These are phyloP conservation scores for Carterocephalus palaemon DNA, from an alignment of 2,888 invertebrate genomes.

Conservation along the genomic window DNA sequence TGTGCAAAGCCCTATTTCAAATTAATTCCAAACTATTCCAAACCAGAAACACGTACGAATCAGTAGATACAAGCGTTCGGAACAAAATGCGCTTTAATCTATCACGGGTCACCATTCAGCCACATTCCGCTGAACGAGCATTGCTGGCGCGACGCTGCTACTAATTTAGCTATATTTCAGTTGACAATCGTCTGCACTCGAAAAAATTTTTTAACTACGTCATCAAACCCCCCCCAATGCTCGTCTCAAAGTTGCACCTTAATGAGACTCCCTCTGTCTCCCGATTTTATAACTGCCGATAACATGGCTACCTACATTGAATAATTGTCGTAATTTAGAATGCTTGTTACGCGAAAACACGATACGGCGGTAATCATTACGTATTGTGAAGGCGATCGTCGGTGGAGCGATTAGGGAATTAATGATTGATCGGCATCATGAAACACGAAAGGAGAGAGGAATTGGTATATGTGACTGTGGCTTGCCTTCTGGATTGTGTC, in stretches of 20 bases:
- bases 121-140: not conserved
- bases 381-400: slow-evolving; percentile 42
- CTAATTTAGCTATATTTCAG: not conserved
- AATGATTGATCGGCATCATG: slow-evolving; percentile 5
- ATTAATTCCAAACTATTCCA: too few species aligned
- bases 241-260: slow-evolving; percentile 44
- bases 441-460: too few species aligned
- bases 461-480: too few species aligned
- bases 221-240: slow-evolving; percentile 35
- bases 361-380: slow-evolving; percentile 59
- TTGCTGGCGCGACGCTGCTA: not conserved
- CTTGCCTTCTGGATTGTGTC: too few species aligned
- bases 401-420: slow-evolving; percentile 43
- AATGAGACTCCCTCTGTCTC: slow-evolving; percentile 58
- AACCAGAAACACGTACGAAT: too few species aligned
- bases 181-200: slow-evolving; percentile 30
- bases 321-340: slow-evolving; percentile 75
- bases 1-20: too few species aligned
- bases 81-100: too few species aligned
- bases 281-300: slow-evolving; percentile 73
- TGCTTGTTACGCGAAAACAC: slow-evolving; percentile 71
- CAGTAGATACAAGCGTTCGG: too few species aligned
- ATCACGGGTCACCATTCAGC: not conserved
- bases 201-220: slow-evolving; percentile 40
- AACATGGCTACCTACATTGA: slow-evolving; percentile 72